Percentiles rank a stretch among this genome's conserved stretches.
Evolutionary conservation across 2,888 invertebrate species (phyloP).

Genomic region (Cylindroiulus punctatus): DNA sequence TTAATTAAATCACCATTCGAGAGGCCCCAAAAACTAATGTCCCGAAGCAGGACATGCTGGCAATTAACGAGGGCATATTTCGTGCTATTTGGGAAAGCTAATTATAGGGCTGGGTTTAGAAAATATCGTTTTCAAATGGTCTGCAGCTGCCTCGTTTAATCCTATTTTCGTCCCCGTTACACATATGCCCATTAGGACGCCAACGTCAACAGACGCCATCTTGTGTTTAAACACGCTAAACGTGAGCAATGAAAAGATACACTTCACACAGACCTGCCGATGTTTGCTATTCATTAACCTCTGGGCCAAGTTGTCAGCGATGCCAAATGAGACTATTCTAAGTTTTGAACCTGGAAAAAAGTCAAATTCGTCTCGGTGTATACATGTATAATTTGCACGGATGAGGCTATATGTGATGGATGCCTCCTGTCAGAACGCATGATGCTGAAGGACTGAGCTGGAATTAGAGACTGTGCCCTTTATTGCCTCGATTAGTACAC

Average conservation of each 20-base stretch:
- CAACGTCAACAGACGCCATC: slow-evolving; percentile 19
- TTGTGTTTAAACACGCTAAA: neutral
- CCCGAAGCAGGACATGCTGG: neutral
- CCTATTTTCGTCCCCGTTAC: neutral
- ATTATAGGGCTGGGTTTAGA: neutral
- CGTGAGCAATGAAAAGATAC: neutral
- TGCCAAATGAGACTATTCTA: slow-evolving; percentile 11
- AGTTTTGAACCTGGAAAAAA: slow-evolving; percentile 20
- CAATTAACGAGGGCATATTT: neutral
- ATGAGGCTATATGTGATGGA: slow-evolving; percentile 19
- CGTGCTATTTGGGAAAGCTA: slow-evolving; percentile 13
- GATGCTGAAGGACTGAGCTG: slow-evolving; percentile 8
- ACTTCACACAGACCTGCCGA: neutral
- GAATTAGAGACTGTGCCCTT: neutral
- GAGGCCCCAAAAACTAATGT: neutral
- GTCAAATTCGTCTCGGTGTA: neutral
- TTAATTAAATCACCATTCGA: neutral
- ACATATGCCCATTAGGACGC: neutral
- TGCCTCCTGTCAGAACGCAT: slow-evolving; percentile 1
- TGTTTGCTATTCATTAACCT: slow-evolving; percentile 32
- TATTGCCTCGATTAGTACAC: neutral
- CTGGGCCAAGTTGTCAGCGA: slow-evolving; percentile 14
- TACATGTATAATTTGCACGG: neutral
- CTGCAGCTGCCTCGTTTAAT: slow-evolving; percentile 25
- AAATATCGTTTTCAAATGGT: slow-evolving; percentile 19